Conservation (phyloP, 2,113 vertebrate species). For the Camelus bactrianus region DNA sequence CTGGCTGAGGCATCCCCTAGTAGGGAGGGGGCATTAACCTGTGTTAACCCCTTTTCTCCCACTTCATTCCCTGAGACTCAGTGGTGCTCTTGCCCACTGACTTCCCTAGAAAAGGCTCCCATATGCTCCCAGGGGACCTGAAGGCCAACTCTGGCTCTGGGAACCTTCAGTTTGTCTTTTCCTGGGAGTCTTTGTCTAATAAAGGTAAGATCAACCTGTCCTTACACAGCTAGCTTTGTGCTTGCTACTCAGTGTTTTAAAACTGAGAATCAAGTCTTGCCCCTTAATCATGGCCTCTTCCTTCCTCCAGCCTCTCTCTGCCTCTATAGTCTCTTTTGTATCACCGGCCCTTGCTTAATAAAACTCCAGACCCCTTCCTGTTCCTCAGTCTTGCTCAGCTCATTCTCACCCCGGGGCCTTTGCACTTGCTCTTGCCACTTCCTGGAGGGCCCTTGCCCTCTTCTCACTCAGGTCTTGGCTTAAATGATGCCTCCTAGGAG, state of each 20-base stretch:
- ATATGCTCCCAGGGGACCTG: background rate
- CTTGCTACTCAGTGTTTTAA: background rate
- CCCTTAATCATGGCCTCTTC: background rate
- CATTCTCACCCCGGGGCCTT: background rate
- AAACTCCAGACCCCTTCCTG: background rate
- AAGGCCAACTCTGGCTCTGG: background rate
- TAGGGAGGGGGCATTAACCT: background rate
- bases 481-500: background rate
- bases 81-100: background rate
- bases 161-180: background rate
- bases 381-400: background rate
- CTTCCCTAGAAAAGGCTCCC: background rate
- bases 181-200: background rate
- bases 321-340: background rate
- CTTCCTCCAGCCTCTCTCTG: background rate
- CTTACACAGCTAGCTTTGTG: background rate
- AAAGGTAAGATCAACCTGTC: background rate
- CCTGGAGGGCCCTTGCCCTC: background rate
- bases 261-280: background rate
- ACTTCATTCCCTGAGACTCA: background rate
- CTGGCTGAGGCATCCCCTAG: background rate
- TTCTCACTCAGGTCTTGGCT: background rate
- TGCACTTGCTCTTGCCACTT: background rate
- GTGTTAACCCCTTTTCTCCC: background rate
- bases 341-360: background rate